A percentile compares a stretch with the other conserved stretches of the same genome.
Evolutionary conservation across 2,888 invertebrate genomes (phyloP).

Genomic region (Cerceris rybyensis): DNA sequence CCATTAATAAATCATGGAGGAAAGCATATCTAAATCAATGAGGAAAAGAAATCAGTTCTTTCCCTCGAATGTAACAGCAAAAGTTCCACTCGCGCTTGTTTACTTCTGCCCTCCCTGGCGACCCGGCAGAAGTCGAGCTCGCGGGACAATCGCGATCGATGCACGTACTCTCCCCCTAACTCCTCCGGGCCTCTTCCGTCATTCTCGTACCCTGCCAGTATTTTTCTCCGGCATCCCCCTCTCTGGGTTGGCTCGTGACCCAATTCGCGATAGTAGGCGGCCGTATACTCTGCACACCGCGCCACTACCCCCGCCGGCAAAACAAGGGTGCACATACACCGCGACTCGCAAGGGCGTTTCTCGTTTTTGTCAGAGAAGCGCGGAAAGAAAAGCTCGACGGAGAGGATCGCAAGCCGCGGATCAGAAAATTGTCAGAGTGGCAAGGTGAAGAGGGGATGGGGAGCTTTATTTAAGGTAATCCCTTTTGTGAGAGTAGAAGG

Average conservation of each 20-base stretch:
- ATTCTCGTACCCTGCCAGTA: conserved; percentile 49
- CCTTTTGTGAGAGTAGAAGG: conserved; percentile 36
- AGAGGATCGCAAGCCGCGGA: conserved; percentile 21
- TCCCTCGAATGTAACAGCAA: no score
- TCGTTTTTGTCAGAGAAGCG: conserved; percentile 21
- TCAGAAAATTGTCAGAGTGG: conserved; percentile 8
- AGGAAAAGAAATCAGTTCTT: no score
- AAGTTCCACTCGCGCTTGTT: conserved; percentile 35
- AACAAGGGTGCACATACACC: conserved; percentile 34
- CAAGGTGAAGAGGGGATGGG: conserved; percentile 12
- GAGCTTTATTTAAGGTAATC: conserved; percentile 63
- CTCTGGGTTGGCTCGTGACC: conserved; percentile 58
- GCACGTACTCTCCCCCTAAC: conserved; percentile 28
- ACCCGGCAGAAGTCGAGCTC: conserved; percentile 55
- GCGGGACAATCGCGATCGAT: conserved; percentile 54
- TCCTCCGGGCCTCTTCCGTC: conserved; percentile 28
- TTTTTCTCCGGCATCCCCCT: conserved; percentile 44
- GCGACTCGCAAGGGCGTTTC: conserved; percentile 47
- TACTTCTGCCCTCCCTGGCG: conserved; percentile 41
- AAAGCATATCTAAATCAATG: no score
- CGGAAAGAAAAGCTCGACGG: conserved; percentile 21
- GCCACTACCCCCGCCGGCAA: conserved; percentile 29
- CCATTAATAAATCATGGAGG: no score
- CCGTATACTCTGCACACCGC: conserved; percentile 46
- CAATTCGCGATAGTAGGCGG: conserved; percentile 58